Base-by-base conservation (phyloP, 2,113 vertebrate genomes). In the Heliornis fulica region DNA sequence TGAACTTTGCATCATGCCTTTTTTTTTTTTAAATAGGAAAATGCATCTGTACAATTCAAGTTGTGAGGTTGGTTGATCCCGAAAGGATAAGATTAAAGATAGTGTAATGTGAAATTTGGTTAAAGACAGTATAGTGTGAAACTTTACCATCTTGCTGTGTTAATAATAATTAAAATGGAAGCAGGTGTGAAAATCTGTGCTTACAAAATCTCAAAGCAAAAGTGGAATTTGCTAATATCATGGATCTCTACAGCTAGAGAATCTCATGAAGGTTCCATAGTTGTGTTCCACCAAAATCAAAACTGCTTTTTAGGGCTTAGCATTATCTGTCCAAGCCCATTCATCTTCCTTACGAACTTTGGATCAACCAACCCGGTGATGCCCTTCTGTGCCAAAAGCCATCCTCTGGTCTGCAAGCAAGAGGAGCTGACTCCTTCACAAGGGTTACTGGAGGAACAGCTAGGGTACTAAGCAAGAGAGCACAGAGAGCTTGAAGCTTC, bases 401-500 rank as follows among this genome's bases (percentile, higher is more conserved):
- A 63, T 75, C 51, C 23, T 53, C 29, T 57, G 21, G 26, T 23
- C 16, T 2, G 3, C 5, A 28, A 22, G 59, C 61, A 85, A 48
- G 46, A 70, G 64, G 63, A 64, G 8, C 32, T 23, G 26, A 70
- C 59, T 46, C 60, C 29, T 48, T 79, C 45, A 15, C 20, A 40
- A 54, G 50, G 83, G 13, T 31, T 80, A 36, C 41, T 90, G 56
- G 17, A 83, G 26, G 20, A 64, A 54, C 80, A 69, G 29, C 0
- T 0, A 65, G 12, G 38, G 18, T 11, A 31, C 13, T 40, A 12
- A 82, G 20, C 1, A 1, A 69, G 45, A 43, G 72, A 23, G 18
- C 38, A 36, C 23, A 11, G 21, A 78, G 32, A 88, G 21, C 41
- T 74, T 63, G 43, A 74, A 81, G 46, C 54, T 89, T 60, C 36